Evolutionary conservation across 1,140 invertebrate species (phyloP), one percentile per base, ranked within the genome.

Genomic region (Caerostris extrusa): DNA sequence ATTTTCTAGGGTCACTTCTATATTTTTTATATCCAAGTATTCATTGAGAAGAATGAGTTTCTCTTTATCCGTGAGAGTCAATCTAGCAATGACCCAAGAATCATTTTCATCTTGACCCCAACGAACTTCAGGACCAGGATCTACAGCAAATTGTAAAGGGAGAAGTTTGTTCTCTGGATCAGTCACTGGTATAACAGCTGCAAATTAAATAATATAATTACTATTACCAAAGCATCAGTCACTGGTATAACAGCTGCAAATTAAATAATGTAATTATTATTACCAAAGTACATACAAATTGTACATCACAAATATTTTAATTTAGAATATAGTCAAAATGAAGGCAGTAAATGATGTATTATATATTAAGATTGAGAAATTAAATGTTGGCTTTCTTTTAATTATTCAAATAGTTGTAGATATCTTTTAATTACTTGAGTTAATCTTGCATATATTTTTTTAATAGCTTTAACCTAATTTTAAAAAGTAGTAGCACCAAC

Each of bases 101-200:
- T 97, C 96, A 61, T 96, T 96, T 7, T 97, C 97, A 95, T 97
- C 97, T 64, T 94, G 94, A 64, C 96, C 96, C 97, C 98, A 98
- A 89, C 96, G 96, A 96, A 98, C 98, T 89, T 97, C 96, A 69
- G 97, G 97, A 50, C 98, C 98, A 2, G 98, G 98, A 96, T 99
- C 98, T 58, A 98, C 97, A 92, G 97, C 97, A 96, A 98, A 99
- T 95, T 98, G 97, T 94, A 98, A 96, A 60, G 97, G 97, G 17
- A 98, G 96, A 71, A 98, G 96, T 56, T 97, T 97, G 94, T 97
- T 97, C 57, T 97, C 97, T 5, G 97, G 97, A 96, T 98, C 97
- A 12, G 97, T 97, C 90, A 98, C 96, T 56, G 98, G 98, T 95
- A 98, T 97, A 5, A 97, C 96, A 94, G 96, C 97, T 96, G 96